Percentiles rank a stretch among this genome's conserved stretches.
Evolutionary conservation across 2,888 invertebrate species (phyloP).

Genomic region (Drosophila meridionalis): DNA sequence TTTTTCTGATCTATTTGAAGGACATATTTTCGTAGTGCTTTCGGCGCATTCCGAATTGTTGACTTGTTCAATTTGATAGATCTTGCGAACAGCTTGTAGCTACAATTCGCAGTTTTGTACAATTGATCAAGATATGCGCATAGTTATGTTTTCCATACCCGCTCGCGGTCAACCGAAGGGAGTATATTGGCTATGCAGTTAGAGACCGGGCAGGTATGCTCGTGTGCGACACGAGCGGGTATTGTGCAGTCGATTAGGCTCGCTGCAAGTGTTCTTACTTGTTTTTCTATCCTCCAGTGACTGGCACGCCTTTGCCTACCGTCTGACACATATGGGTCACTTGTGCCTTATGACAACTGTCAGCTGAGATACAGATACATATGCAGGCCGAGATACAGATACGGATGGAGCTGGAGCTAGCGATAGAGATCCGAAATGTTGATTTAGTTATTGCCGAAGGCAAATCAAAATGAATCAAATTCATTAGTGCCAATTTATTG

Average conservation of each 20-base stretch:
- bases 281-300: neutral
- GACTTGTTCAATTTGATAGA: constrained; percentile 25
- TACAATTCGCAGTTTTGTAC: constrained; percentile 20
- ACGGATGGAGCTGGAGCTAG: neutral
- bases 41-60: constrained; percentile 19
- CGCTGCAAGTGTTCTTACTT: neutral
- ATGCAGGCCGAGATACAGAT: constrained; percentile 5
- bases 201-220: too few species aligned
- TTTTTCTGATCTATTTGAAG: constrained; percentile 19
- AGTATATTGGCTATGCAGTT: neutral
- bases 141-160: constrained; percentile 4
- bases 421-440: constrained; percentile 27
- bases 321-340: constrained; percentile 62
- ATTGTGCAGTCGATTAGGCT: neutral
- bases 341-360: constrained; percentile 57
- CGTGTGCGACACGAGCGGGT: neutral
- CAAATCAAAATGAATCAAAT: constrained; percentile 77
- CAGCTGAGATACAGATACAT: constrained; percentile 20
- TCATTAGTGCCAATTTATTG: constrained; percentile 77
- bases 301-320: constrained; percentile 46
- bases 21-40: constrained; percentile 16
- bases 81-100: constrained; percentile 19
- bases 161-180: neutral
- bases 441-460: constrained; percentile 71
- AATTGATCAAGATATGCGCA: constrained; percentile 25